phyloP scores from a whole-genome alignment of 1,140 invertebrate species.

The Magallana ariakensis region DNA sequence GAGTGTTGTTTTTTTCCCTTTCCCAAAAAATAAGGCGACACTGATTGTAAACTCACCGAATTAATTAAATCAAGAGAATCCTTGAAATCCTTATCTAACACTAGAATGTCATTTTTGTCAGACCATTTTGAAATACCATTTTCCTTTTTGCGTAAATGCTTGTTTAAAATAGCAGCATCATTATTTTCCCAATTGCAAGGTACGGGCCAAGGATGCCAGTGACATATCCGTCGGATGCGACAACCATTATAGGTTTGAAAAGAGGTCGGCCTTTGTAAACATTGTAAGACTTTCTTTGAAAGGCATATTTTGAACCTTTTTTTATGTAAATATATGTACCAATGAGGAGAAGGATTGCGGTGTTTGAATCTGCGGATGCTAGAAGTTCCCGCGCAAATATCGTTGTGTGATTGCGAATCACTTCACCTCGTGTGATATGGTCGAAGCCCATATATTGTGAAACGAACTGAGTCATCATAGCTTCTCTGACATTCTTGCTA shows the following conservation, averaged over 20 bases:
- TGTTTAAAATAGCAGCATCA: not conserved
- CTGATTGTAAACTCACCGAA: not conserved
- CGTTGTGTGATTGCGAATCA: not conserved
- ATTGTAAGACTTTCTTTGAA: not conserved
- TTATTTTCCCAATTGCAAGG: not conserved
- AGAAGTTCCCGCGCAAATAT: not conserved
- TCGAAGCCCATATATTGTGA: not conserved
- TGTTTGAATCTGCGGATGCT: not conserved
- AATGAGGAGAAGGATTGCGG: not conserved
- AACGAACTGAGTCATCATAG: not conserved
- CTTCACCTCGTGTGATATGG: not conserved
- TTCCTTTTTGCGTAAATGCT: not conserved
- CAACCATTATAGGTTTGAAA: not conserved
- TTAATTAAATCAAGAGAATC: not conserved
- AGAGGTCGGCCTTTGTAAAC: not conserved
- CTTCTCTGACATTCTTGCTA: not conserved
- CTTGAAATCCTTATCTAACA: not conserved
- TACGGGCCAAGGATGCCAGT: not conserved
- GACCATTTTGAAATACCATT: too few relatives aligned
- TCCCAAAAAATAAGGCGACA: not conserved
- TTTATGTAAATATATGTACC: not conserved
- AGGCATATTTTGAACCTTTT: not conserved
- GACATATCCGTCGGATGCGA: not conserved
- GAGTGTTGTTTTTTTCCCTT: not conserved
- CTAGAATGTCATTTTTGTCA: too few relatives aligned